Conservation (phyloP, 2,113 vertebrate genomes). For the Myiagra hebetior region DNA sequence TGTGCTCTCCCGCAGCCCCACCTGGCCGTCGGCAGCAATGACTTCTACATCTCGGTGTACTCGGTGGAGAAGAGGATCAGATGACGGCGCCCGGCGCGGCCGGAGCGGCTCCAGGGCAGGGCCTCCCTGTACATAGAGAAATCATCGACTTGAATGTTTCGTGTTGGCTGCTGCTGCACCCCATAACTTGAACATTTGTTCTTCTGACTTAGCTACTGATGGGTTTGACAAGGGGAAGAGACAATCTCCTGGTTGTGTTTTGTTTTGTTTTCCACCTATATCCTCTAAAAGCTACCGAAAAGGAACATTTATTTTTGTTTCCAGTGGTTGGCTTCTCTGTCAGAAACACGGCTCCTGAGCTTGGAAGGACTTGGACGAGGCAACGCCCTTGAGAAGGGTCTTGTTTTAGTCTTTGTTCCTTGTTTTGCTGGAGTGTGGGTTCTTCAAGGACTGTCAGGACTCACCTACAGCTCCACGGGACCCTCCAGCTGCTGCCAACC, state of each 20-base stretch:
- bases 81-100: constrained; percentile 71
- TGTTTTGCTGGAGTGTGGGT: not conserved
- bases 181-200: constrained; percentile 65
- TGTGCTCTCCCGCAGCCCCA: constrained; percentile 81
- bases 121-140: constrained; percentile 82
- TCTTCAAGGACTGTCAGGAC: not conserved
- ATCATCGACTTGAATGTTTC: constrained; percentile 81
- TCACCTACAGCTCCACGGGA: constrained; percentile 2
- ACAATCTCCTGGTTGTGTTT: not conserved
- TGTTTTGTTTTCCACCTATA: not conserved
- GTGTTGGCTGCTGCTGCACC: constrained; percentile 84
- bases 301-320: constrained; percentile 37
- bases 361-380: constrained; percentile 27
- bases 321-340: constrained; percentile 73
- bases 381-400: not conserved
- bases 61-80: constrained; percentile 95
- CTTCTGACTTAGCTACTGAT: constrained; percentile 70
- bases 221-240: constrained; percentile 57
- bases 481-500: constrained; percentile 3
- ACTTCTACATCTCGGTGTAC: constrained; percentile 99
- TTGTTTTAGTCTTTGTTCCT: constrained; percentile 1
- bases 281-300: constrained; percentile 36
- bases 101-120: not conserved
- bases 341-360: constrained; percentile 77
- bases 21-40: constrained; percentile 95